A percentile compares a stretch with the other conserved stretches of the same genome.
phyloP scores from a whole-genome alignment of 2,113 vertebrate species.

The Lycocorax pyrrhopterus region DNA sequence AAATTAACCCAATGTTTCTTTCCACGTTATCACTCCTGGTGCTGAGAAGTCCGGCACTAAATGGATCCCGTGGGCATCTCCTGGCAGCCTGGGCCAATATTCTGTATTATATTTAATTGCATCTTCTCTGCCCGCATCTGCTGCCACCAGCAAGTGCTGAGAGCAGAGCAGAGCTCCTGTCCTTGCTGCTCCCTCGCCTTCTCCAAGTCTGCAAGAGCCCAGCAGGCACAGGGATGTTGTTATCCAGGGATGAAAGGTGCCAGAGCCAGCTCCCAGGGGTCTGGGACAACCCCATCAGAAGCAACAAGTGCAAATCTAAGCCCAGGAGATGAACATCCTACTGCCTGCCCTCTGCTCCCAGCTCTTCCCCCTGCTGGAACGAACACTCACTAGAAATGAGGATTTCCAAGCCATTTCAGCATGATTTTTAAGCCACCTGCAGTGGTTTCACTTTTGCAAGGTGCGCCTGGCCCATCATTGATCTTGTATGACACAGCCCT shows the following conservation, averaged over 20 bases:
- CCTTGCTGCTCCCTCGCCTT: not conserved
- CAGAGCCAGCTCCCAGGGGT: not conserved
- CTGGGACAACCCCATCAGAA: not conserved
- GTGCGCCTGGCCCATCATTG: not conserved
- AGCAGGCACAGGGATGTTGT: not conserved
- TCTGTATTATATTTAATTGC: not conserved
- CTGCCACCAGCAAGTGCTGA: not conserved
- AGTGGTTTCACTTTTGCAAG: not conserved
- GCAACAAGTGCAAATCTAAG: not conserved
- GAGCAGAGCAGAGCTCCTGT: not conserved
- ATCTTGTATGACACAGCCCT: not conserved
- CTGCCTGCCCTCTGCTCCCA: not conserved
- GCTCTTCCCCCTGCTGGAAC: not conserved
- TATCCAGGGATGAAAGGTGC: not conserved
- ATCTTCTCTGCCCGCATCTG: not conserved
- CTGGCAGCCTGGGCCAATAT: not conserved
- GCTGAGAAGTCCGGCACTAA: not conserved
- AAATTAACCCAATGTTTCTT: not conserved
- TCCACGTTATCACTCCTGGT: not conserved
- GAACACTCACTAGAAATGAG: not conserved
- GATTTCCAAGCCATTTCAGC: not conserved
- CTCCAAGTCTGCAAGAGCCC: not conserved
- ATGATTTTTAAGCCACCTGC: not conserved
- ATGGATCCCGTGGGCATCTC: not conserved
- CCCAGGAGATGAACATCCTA: fast-evolving